Percentiles rank a stretch among this genome's conserved stretches.
These are phyloP conservation scores for Nymphalis c-album DNA, from an alignment of 2,888 invertebrate genomes.

Conservation along the genomic window DNA sequence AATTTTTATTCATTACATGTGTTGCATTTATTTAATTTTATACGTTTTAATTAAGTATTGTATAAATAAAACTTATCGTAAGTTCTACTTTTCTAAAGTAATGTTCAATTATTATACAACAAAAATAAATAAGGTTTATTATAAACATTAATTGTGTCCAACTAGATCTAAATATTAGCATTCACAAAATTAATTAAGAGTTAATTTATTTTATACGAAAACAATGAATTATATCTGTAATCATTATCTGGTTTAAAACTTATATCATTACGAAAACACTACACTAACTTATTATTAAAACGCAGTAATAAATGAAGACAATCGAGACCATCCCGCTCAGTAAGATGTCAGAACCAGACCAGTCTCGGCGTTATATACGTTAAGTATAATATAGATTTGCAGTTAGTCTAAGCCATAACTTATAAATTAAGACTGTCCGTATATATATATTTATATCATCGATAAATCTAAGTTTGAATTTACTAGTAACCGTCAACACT, in stretches of 20 bases:
- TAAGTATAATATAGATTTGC: slow-evolving; percentile 10
- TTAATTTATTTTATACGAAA: neutral
- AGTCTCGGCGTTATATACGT: neutral
- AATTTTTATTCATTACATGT: too few relatives aligned
- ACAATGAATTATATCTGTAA: neutral
- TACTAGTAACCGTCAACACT: neutral
- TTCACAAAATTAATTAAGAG: too few relatives aligned
- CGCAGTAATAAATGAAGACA: neutral
- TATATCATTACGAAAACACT: neutral
- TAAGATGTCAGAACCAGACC: neutral
- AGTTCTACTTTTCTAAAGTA: too few relatives aligned
- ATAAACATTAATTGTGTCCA: too few relatives aligned
- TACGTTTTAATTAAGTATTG: too few relatives aligned
- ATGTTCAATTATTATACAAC: neutral
- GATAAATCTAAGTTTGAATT: neutral
- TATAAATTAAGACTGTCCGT: neutral
- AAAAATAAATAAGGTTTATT: too few relatives aligned
- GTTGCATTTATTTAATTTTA: too few relatives aligned
- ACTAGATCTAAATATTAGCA: too few relatives aligned
- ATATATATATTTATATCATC: neutral
- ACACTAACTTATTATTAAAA: slow-evolving; percentile 4
- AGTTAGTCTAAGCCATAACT: neutral
- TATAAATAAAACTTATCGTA: too few relatives aligned
- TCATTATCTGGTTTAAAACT: neutral
- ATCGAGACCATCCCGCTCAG: neutral